Conservation (phyloP, 2,888 invertebrate species). For the Drosophila meridiana region DNA sequence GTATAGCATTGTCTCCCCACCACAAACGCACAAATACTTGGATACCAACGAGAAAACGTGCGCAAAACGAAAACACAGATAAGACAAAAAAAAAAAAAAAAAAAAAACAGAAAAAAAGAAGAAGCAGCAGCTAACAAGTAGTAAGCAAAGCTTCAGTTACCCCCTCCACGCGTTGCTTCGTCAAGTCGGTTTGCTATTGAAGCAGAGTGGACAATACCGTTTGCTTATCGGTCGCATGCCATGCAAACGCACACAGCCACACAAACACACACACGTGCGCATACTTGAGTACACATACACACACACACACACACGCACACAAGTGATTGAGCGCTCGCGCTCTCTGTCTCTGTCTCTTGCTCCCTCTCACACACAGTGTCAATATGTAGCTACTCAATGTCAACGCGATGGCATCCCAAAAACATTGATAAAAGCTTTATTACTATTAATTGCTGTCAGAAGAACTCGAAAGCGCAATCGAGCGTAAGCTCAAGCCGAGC, state of each 20-base stretch:
- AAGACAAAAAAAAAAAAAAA: slow-evolving; percentile 51
- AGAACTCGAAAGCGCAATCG: slow-evolving; percentile 35
- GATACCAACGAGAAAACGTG: slow-evolving; percentile 67
- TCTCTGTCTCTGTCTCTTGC: slow-evolving; percentile 1
- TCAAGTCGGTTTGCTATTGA: slow-evolving; percentile 36
- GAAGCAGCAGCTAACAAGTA: slow-evolving; percentile 28
- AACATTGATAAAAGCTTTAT: slow-evolving; percentile 61
- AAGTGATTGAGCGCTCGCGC: slow-evolving; percentile 9
- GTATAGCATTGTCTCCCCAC: background rate
- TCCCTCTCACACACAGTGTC: background rate
- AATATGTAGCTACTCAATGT: slow-evolving; percentile 40
- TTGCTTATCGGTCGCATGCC: slow-evolving; percentile 68
- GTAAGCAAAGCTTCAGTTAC: slow-evolving; percentile 19
- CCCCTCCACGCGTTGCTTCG: background rate
- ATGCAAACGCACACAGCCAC: slow-evolving; percentile 16
- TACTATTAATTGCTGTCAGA: slow-evolving; percentile 54
- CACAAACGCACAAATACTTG: slow-evolving; percentile 20
- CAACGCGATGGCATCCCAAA: slow-evolving; percentile 36
- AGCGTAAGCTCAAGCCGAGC: slow-evolving; percentile 26
- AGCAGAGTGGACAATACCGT: slow-evolving; percentile 59
- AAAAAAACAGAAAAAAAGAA: slow-evolving; percentile 25
- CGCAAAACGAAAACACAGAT: slow-evolving; percentile 75
- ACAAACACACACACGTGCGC: background rate
- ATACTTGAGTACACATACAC: background rate
- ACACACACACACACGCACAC: background rate